phyloP scores from a whole-genome alignment of 92 coral and sea anemone species.

The Phenganax marumi region DNA sequence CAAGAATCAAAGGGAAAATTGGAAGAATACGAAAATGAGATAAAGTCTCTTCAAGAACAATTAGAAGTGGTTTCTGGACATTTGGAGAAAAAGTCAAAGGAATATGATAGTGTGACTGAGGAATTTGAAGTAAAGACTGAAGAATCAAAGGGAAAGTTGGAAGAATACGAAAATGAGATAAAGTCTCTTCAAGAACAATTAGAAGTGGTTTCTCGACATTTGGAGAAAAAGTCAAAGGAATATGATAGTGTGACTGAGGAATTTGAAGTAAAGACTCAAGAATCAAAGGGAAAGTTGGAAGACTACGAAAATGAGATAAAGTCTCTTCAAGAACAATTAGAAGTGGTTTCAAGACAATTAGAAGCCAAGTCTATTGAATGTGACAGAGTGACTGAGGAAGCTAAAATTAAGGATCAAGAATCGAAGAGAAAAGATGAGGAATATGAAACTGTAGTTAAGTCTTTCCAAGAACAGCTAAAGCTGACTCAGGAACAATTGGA shows the following conservation, averaged over 20 bases:
- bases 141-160: too few species aligned
- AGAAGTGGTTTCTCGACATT: too few species aligned
- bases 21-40: background rate
- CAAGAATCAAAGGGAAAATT: too few species aligned
- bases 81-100: background rate
- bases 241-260: too few species aligned
- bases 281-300: too few species aligned
- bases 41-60: background rate
- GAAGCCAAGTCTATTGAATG: background rate
- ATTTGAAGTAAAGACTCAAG: too few species aligned
- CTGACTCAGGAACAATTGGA: conserved; percentile 5
- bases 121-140: too few species aligned
- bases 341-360: background rate
- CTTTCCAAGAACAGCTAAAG: background rate
- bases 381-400: background rate
- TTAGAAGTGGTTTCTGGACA: background rate
- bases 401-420: background rate
- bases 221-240: too few species aligned
- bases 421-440: background rate
- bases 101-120: background rate
- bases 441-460: background rate
- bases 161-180: too few species aligned
- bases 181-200: too few species aligned
- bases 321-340: background rate
- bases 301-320: background rate